Evolutionary conservation across 2,888 invertebrate genomes (phyloP).

Genomic region (Argyra leucocephala): DNA sequence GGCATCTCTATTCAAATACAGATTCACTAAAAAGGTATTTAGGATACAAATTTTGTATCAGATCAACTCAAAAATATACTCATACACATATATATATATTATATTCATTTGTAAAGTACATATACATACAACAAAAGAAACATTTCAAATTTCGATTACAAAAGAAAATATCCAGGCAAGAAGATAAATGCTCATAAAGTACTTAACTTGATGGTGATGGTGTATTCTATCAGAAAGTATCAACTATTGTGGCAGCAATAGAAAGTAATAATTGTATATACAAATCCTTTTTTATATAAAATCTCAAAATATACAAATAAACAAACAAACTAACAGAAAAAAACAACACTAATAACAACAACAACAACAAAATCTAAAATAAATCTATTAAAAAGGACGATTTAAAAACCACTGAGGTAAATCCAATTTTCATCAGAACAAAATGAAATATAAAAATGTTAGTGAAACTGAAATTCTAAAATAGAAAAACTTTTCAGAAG

Average conservation of each 20-base stretch:
- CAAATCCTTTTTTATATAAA: neutral
- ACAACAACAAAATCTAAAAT: neutral
- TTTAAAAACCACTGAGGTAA: slow-evolving; percentile 6
- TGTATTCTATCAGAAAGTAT: neutral
- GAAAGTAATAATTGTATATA: neutral
- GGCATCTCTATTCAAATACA: no score
- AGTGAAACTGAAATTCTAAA: neutral
- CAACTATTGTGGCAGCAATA: neutral
- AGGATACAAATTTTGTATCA: no score
- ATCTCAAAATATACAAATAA: neutral
- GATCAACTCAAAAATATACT: no score
- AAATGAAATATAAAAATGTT: neutral
- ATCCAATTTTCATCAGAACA: slow-evolving; percentile 2
- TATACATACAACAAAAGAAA: no score
- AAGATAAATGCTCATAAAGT: neutral
- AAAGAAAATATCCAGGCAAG: neutral
- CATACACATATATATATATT: no score
- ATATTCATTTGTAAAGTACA: no score
- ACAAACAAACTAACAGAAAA: neutral
- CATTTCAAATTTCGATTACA: neutral
- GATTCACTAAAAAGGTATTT: no score
- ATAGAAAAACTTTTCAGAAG: neutral
- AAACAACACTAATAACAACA: neutral
- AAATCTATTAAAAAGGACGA: neutral
- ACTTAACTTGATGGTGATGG: neutral